Evolutionary conservation across 2,888 invertebrate species (phyloP).

Genomic region (Andrena fulva): DNA sequence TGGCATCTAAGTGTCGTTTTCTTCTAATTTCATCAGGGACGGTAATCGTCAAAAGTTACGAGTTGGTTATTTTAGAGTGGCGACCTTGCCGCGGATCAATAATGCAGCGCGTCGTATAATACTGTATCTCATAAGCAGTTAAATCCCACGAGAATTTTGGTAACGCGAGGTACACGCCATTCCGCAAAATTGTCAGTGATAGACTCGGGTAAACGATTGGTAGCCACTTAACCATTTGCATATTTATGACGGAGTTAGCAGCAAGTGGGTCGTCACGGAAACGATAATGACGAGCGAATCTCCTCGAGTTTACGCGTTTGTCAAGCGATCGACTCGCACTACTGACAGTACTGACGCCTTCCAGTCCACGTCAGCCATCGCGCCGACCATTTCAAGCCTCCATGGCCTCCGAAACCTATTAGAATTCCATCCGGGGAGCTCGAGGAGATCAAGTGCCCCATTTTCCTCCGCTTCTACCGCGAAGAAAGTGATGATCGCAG

Average conservation of each 20-base stretch:
- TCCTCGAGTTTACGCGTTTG: constrained; percentile 39
- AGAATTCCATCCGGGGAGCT: neutral
- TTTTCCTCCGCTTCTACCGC: too few species aligned
- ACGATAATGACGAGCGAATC: constrained; percentile 49
- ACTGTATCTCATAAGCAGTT: constrained; percentile 12
- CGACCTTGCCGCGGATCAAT: neutral
- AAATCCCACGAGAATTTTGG: neutral
- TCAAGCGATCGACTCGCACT: constrained; percentile 31
- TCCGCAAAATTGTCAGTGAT: constrained; percentile 26
- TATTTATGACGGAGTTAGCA: constrained; percentile 50
- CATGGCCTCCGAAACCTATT: constrained; percentile 26
- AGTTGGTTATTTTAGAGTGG: neutral
- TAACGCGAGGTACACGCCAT: neutral
- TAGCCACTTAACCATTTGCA: constrained; percentile 48
- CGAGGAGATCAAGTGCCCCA: neutral
- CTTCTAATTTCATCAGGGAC: too few species aligned
- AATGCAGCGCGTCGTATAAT: neutral
- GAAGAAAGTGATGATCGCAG: too few species aligned
- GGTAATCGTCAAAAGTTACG: too few species aligned
- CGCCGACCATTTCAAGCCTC: constrained; percentile 14
- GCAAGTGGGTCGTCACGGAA: constrained; percentile 44
- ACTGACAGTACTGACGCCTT: constrained; percentile 12
- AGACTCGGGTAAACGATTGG: constrained; percentile 19
- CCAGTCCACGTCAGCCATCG: constrained; percentile 3
- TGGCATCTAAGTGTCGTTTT: too few species aligned